Evolutionary conservation across 2,113 vertebrate genomes (phyloP).

Genomic region (Charadrius vociferus): DNA sequence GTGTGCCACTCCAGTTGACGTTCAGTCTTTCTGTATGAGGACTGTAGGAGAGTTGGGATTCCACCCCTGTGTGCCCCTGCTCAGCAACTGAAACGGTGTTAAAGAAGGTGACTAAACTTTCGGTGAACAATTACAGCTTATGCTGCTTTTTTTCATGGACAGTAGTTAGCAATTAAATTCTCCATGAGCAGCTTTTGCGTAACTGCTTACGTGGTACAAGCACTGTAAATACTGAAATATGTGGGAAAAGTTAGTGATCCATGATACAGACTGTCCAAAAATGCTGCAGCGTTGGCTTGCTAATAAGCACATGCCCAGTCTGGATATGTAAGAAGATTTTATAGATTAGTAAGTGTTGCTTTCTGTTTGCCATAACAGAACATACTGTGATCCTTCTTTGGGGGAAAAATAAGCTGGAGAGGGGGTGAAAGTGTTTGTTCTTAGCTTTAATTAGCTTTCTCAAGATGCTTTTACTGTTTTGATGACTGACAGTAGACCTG

Average conservation of each 20-base stretch:
- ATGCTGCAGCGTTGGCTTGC: background rate
- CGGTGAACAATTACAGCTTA: background rate
- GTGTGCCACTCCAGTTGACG: fast-evolving
- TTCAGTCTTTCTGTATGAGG: fast-evolving
- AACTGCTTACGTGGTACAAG: background rate
- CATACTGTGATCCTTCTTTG: conserved; percentile 43
- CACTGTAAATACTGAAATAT: background rate
- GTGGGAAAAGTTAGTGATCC: background rate
- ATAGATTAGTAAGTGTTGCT: conserved; percentile 32
- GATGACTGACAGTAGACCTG: conserved; percentile 41
- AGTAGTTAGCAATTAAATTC: background rate
- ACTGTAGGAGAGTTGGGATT: background rate
- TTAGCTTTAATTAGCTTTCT: conserved; percentile 59
- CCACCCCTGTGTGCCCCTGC: background rate
- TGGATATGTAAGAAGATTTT: background rate
- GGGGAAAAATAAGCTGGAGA: conserved; percentile 53
- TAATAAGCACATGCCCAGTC: background rate
- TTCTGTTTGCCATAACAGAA: conserved; percentile 15
- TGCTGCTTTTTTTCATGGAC: background rate
- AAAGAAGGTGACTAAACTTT: background rate
- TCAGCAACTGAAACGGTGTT: background rate
- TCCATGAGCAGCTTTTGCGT: background rate
- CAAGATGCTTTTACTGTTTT: conserved; percentile 36
- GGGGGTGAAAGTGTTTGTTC: conserved; percentile 61
- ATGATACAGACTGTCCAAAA: background rate